Evolutionary conservation across 2,888 invertebrate genomes (phyloP), one percentile per base, ranked within the genome.

Genomic region (Tetrapedia diversipes): DNA sequence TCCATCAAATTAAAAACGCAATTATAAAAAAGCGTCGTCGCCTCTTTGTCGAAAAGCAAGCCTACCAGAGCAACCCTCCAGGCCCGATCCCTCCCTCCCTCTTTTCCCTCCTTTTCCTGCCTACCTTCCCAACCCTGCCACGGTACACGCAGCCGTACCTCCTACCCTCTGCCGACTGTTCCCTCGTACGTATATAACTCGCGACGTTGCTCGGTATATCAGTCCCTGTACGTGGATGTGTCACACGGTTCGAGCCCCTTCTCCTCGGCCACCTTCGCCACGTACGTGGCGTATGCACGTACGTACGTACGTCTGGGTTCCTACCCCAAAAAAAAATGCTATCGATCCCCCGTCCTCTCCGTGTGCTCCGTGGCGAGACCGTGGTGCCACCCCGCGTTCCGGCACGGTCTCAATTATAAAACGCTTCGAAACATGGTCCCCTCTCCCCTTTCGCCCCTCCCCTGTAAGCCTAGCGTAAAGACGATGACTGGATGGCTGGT

Each of bases 1-100:
- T 89, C 88, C 89, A 88, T 89, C 90, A 90, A 90, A 91, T 90
- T 90, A 91, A 91, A 91, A 91, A 90, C 88, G 90, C 90, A 91
- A 90, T 91, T 90, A 90, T 89, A 90, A 90, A 90, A 89, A 89
- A 87, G 88, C 87, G 86, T 86, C 86, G 86, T 86, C 83, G 85
- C 79, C 78, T 82, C 89, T 90, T 89, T 90, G 90, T 90, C 90
- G 85, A 89, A 89, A 88, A 89, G 86, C 85, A 86, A 86, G 81
- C 74, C 78, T 75, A 78, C 77, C 75, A 69, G 75, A 69, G 78
- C 83, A 71, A 77, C 79, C 79, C 82, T 73, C 68, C 77, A 69
- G 74, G 54, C 49, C 71, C 53, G 51, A 51, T 51, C 43, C n/a
- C 27, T n/a, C 65, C 53, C 59, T 47, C 79, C 27, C 39, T n/a